Base-by-base conservation (phyloP, 2,888 invertebrate genomes). In the Dichetophora obliterata region DNA sequence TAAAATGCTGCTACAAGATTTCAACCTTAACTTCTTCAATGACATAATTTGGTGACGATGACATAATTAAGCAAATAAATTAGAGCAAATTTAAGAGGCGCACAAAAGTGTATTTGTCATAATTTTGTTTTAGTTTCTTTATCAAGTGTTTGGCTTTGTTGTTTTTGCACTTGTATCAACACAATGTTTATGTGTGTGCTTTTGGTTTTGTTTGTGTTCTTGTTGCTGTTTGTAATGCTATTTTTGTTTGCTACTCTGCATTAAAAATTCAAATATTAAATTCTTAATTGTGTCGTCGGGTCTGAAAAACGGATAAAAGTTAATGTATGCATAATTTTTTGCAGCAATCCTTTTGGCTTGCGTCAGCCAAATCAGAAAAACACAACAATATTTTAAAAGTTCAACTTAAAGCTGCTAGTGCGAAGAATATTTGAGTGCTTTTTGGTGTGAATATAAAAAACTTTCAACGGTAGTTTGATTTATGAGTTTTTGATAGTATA, bases 41-140 rank as follows among this genome's bases (percentile, higher is more conserved):
- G 43, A 68, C 22, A 14, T 11, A 43, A 43, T 2, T 68, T 68
- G 11, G 4, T 8, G 31, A 24, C 59, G 71, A 24, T 71, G 71
- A 59, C 54, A 37, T 34, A 65, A 71, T 59, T 71, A 71, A 71
- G 43, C 16, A 37, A 71, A 71, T 59, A 57, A 71, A 71, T 59
- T 59, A 27, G 37, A 37, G 8, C 37, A 37, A 37, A 6, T 37
- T 8, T 6, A 37, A 37, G 37, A 37, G 37, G 37, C 8, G 8
- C 37, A 37, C 37, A 37, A 6, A 11, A 43, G 43, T n/a, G 2
- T 54, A 54, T 54, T 19, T 54, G 5, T 54, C 8, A 54, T 54
- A 5, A 54, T 54, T 8, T 22, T n/a, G 19, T 8, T 22, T 22
- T 19, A 54, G 54, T 54, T 54, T 6, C 14, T 54, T 6, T 19